Percentiles rank a stretch among this genome's conserved stretches.
Evolutionary conservation across 2,888 invertebrate species (phyloP).

Genomic region (Cotesia congregata): DNA sequence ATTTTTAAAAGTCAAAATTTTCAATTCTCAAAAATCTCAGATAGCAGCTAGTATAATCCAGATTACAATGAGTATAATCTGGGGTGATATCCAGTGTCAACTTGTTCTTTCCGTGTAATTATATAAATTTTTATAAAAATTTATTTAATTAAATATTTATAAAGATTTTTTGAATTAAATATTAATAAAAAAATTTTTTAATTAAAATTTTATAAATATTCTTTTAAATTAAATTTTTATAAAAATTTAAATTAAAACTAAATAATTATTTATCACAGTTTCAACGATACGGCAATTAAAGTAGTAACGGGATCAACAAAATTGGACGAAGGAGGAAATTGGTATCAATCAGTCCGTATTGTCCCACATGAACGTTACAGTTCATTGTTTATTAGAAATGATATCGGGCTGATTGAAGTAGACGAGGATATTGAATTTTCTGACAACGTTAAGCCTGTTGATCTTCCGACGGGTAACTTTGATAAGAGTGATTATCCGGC

Average conservation of each 20-base stretch:
- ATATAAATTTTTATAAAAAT: too few species aligned
- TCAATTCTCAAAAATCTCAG: too few species aligned
- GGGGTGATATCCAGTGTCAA: too few species aligned
- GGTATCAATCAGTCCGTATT: conserved; percentile 55
- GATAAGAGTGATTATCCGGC: conserved; percentile 61
- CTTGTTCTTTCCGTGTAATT: too few species aligned
- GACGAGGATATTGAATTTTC: conserved; percentile 59
- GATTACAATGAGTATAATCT: too few species aligned
- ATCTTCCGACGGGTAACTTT: conserved; percentile 59
- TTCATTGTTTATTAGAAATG: conserved; percentile 60
- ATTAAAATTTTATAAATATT: too few species aligned
- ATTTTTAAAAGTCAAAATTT: too few species aligned
- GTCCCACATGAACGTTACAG: conserved; percentile 59
- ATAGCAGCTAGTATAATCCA: too few species aligned
- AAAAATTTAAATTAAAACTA: background rate
- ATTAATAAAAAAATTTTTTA: too few species aligned
- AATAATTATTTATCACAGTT: conserved; percentile 45
- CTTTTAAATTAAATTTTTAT: too few species aligned
- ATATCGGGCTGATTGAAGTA: conserved; percentile 63
- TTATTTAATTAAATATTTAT: too few species aligned
- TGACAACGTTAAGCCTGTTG: conserved; percentile 59
- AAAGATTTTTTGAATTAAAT: too few species aligned
- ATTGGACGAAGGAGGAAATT: conserved; percentile 61
- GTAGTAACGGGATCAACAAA: conserved; percentile 63
- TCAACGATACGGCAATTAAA: conserved; percentile 59